Conservation (phyloP, 2,888 invertebrate genomes). For the Diogma glabrata region DNA sequence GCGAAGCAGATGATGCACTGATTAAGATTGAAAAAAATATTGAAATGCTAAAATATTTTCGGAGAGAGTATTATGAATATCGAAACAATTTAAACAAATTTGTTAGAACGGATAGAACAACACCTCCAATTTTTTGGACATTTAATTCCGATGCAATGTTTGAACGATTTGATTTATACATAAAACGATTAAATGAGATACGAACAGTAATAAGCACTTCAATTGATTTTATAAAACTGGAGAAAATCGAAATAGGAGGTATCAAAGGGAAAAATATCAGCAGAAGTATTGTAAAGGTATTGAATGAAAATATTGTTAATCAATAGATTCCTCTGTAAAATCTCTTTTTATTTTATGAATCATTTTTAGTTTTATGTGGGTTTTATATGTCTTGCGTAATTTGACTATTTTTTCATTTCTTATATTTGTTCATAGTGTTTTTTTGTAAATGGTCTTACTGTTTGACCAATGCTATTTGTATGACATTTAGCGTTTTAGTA, state of each 20-base stretch:
- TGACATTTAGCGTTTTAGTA: no score
- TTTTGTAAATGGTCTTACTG: no score
- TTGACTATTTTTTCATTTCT: no score
- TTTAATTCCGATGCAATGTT: constrained; percentile 65
- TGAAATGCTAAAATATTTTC: constrained; percentile 42
- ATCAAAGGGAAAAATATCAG: constrained; percentile 49
- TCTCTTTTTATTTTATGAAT: no score
- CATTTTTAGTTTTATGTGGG: no score
- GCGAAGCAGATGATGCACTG: constrained; percentile 66
- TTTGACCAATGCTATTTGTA: no score
- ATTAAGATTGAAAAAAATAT: constrained; percentile 44
- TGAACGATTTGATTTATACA: constrained; percentile 50
- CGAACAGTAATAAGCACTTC: constrained; percentile 62
- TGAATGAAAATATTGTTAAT: no score
- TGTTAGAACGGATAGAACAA: constrained; percentile 21
- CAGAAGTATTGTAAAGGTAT: constrained; percentile 37
- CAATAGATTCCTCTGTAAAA: no score
- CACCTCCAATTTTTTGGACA: constrained; percentile 43
- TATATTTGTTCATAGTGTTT: no score
- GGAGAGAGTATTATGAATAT: constrained; percentile 33
- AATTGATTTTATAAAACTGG: constrained; percentile 72
- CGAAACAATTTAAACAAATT: neutral
- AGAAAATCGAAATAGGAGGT: constrained; percentile 72
- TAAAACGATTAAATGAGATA: constrained; percentile 50
- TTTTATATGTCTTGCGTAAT: no score